Base-by-base conservation (phyloP, 2,797 vertebrate species). In the Halcyon badia region DNA sequence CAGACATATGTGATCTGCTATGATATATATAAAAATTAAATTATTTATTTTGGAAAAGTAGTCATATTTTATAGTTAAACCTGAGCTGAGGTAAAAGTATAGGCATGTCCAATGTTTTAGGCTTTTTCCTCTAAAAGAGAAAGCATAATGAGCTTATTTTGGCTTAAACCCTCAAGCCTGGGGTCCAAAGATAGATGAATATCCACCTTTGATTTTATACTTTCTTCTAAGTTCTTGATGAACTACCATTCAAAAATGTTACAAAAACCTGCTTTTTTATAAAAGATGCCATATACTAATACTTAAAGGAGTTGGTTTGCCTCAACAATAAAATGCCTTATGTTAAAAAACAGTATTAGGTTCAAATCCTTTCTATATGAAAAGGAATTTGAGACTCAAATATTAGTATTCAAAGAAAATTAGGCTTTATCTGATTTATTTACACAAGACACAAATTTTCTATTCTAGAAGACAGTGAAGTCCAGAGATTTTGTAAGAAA, bases 331-430 rank as follows among this genome's bases (percentile, higher is more conserved):
- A 89, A 73, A 70, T 54, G 1, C 3, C 4, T 61, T 42, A 20
- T 1, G 0, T 37, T 69, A 10, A 75, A 76, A 79, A 13, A 0
- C 12, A 37, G 4, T 35, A 57, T 46, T 26, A 24, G 64, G 25
- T 48, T 72, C 21, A 76, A 56, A 54, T 51, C 2, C 11, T 2
- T 5, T 56, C 9, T 20, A 14, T 30, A 37, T n/a, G 7, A 56
- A 69, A 57, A 57, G 10, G 2, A 72, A 56, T 33, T 37, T 73
- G 16, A 71, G 5, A 26, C 21, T 25, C n/a, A 9, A 42, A 5
- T 24, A n/a, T 56, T 81, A 54, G 9, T 70, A 68, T 56, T 37
- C 37, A 44, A 77, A 65, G 25, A 13, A 80, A 83, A 54, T 22
- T 44, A 85, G 7, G 4, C 6, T 58, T 9, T 88, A 11, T 64